These are phyloP conservation scores for Macropodus opercularis DNA, from an alignment of 2,797 vertebrate genomes.

Conservation along the genomic window DNA sequence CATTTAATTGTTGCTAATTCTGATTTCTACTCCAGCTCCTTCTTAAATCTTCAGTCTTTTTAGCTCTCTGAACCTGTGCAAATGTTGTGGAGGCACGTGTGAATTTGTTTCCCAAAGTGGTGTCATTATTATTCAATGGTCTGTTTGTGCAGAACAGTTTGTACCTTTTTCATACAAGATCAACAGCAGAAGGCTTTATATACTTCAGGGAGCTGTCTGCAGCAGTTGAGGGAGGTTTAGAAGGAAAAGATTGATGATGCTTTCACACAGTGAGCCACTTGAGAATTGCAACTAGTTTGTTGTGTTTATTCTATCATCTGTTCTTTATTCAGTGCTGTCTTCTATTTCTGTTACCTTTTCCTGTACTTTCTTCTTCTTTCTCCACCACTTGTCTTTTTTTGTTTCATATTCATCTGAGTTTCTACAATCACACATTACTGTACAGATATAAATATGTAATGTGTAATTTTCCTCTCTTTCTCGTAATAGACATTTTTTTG, in stretches of 20 bases:
- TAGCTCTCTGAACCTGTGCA: conserved; percentile 5
- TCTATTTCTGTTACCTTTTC: conserved; percentile 28
- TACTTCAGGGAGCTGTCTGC: conserved; percentile 63
- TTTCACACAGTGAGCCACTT: conserved; percentile 56
- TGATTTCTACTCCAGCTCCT: neutral
- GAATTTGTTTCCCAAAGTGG: conserved; percentile 50
- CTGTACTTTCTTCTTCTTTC: conserved; percentile 33
- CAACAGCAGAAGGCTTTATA: conserved; percentile 66
- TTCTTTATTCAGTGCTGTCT: conserved; percentile 42
- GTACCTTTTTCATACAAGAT: conserved; percentile 71
- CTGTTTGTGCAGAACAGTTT: conserved; percentile 72
- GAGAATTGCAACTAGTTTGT: conserved; percentile 63
- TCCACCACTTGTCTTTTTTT: conserved; percentile 17
- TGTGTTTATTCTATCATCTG: conserved; percentile 62
- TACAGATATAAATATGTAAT: conserved; percentile 53
- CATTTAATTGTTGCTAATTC: conserved; percentile 2
- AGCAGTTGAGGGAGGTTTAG: conserved; percentile 60
- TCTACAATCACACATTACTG: conserved; percentile 55
- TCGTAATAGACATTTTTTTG: conserved; percentile 57
- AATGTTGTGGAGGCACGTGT: conserved; percentile 27
- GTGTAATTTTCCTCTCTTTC: conserved; percentile 59
- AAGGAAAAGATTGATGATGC: conserved; percentile 59
- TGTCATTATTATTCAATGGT: conserved; percentile 63
- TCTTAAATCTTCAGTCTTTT: conserved; percentile 10
- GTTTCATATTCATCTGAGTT: conserved; percentile 49